Evolutionary conservation across 2,797 vertebrate species (phyloP).

Genomic region (Anabacerthia variegaticeps): DNA sequence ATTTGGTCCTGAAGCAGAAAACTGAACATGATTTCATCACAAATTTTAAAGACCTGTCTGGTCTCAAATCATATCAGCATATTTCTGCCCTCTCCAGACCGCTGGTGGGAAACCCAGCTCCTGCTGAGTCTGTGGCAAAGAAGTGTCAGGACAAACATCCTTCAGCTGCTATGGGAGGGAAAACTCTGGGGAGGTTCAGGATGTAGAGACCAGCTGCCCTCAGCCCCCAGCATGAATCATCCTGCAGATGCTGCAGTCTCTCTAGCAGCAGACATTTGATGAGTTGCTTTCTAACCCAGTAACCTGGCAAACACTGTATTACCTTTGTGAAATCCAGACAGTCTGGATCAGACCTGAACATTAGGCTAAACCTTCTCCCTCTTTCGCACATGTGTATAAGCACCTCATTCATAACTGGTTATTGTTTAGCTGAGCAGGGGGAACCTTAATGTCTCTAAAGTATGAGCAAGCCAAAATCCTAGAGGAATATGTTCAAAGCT

Average conservation of each 20-base stretch:
- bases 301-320: background rate
- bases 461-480: background rate
- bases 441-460: background rate
- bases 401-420: background rate
- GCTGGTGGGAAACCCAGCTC: background rate
- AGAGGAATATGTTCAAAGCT: background rate
- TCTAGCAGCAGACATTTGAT: background rate
- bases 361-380: background rate
- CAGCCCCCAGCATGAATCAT: background rate
- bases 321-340: background rate
- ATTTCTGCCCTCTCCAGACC: background rate
- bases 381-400: background rate
- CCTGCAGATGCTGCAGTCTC: background rate
- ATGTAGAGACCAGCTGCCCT: background rate
- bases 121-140: background rate
- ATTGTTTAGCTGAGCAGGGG: background rate
- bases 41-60: background rate
- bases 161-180: rapidly evolving
- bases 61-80: rapidly evolving
- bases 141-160: background rate
- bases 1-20: background rate
- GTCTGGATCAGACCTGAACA: background rate
- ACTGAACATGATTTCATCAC: background rate
- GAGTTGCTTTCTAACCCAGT: background rate
- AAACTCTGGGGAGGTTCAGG: background rate